These are phyloP conservation scores for Pan paniscus DNA, from an alignment of 2,113 vertebrate genomes.

Conservation along the genomic window DNA sequence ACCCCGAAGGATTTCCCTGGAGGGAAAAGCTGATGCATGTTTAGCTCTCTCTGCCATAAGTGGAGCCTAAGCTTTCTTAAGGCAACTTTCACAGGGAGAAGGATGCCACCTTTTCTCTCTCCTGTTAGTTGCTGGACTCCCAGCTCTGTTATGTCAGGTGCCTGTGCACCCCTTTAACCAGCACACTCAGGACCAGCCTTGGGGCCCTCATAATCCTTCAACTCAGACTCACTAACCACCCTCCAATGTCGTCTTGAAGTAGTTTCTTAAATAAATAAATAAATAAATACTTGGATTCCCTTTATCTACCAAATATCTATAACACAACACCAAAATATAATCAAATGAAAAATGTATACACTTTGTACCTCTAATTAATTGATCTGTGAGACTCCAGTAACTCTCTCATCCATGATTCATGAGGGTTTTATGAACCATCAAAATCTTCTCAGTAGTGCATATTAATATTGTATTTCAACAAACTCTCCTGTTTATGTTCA, in stretches of 20 bases:
- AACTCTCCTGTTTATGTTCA: background rate
- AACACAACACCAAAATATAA: background rate
- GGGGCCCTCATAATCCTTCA: background rate
- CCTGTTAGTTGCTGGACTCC: background rate
- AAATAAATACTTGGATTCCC: background rate
- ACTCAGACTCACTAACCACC: background rate
- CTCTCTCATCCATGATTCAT: background rate
- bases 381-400: background rate
- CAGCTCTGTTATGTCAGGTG: background rate
- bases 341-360: background rate
- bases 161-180: background rate
- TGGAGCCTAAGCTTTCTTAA: background rate
- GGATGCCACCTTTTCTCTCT: background rate
- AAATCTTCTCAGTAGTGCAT: background rate
- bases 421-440: background rate
- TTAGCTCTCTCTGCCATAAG: background rate
- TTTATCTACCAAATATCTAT: background rate
- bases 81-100: background rate
- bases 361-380: background rate
- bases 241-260: background rate
- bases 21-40: background rate
- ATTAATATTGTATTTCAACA: background rate
- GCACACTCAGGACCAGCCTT: background rate
- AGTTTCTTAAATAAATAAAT: background rate
- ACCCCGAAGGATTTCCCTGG: background rate